Conservation (phyloP, 2,113 vertebrate genomes). For the Eonycteris spelaea region DNA sequence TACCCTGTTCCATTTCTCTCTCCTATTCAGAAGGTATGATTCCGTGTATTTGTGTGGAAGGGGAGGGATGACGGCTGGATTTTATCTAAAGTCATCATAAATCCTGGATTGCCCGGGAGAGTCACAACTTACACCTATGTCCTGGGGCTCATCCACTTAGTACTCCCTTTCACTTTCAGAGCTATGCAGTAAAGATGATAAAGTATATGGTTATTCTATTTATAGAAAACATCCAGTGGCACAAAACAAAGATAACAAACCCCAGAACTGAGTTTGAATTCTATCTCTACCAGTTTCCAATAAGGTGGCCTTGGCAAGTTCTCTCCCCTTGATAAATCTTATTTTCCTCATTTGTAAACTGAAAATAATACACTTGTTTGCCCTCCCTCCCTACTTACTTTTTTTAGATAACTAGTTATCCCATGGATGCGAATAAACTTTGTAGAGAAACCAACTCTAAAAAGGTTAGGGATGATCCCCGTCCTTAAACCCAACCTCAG, state of each 20-base stretch:
- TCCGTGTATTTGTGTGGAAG: background rate
- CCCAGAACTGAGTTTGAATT: background rate
- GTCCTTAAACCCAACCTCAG: background rate
- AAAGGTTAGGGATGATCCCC: background rate
- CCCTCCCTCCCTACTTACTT: background rate
- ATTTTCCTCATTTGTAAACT: background rate
- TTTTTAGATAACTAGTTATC: background rate
- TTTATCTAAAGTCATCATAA: background rate
- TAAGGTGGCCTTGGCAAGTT: background rate
- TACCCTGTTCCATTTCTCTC: background rate
- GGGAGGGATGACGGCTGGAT: background rate
- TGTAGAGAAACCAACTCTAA: background rate
- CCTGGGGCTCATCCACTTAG: background rate
- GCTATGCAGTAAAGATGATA: background rate
- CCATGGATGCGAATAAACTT: background rate
- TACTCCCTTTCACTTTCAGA: background rate
- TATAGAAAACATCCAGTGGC: background rate
- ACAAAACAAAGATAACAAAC: background rate
- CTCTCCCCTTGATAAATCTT: background rate
- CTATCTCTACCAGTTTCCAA: background rate
- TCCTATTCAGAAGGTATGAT: background rate
- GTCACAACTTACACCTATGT: background rate
- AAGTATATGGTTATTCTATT: background rate
- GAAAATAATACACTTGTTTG: background rate
- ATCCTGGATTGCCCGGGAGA: background rate